Base-by-base conservation (phyloP, 2,797 vertebrate genomes). In the Geotrypetes seraphini region DNA sequence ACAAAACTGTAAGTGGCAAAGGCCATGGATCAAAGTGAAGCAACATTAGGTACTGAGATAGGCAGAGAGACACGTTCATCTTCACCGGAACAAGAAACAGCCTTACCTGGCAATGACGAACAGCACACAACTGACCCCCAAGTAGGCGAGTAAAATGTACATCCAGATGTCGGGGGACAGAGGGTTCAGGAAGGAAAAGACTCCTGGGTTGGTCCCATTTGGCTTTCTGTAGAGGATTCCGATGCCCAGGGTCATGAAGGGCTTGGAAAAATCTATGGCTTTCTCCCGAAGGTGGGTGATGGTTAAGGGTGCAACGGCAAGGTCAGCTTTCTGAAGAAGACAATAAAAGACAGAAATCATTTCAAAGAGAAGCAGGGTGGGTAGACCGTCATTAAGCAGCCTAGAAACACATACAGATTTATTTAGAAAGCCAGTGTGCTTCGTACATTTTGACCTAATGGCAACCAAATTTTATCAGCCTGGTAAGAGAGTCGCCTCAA, bases 101-200 rank as follows among this genome's bases (percentile, higher is more conserved):
- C 19, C 63, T 89, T 78, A 97, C 96, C 96, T 91, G 73, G 96
- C 96, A 12, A 98, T 99, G 71, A 99, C 96, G 46, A 99, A 99
- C 10, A 99, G 89, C 49, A 99, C 95, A n/a, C 96, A 99, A 83
- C 96, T 99, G 47, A 99, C 96, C 0, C 95, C 96, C 25, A 98
- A 74, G 71, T 99, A 98, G 35, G 96, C 95, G 2, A 99, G 78
- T 3, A 99, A 87, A 58, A 99, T 96, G 59, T 97, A 99, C 73
- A 98, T 89, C 96, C 96, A 99, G 56, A 99, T 99, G 66, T 99
- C 96, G 0, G 96, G 93, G 16, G 96, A 98, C 60, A 99, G 83
- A 4, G 96, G 96, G 58, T 94, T 97, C 33, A 99, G 88, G 74
- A 99, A 99, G 59, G 93, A 98, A 78, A 99, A 99, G 60, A 98